Percentiles rank a stretch among this genome's conserved stretches.
Evolutionary conservation across 2,797 vertebrate species (phyloP).

Genomic region (Phyllotis vaccarum): DNA sequence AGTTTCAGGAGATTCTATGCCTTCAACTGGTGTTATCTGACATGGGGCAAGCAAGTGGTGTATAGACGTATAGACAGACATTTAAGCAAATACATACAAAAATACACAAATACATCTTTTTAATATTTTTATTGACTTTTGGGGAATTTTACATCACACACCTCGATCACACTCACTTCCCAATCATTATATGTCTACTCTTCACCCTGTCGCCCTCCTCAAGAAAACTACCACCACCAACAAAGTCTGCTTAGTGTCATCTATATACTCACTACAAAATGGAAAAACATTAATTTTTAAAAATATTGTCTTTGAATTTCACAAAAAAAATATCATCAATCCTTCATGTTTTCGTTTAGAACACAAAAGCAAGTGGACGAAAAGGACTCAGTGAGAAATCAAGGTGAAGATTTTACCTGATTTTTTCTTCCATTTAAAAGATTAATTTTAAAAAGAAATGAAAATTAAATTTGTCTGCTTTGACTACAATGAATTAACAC

Average conservation of each 20-base stretch:
- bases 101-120: neutral
- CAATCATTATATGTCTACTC: neutral
- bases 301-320: conserved; percentile 25
- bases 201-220: neutral
- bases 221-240: neutral
- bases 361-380: conserved; percentile 67
- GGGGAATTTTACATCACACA: neutral
- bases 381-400: neutral
- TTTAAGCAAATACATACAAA: neutral
- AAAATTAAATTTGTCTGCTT: conserved; percentile 62
- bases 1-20: neutral
- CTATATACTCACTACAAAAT: neutral
- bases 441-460: conserved; percentile 67
- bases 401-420: conserved; percentile 32
- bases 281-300: neutral
- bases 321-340: neutral
- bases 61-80: neutral
- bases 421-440: conserved; percentile 43
- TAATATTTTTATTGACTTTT: neutral
- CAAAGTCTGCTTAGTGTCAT: neutral
- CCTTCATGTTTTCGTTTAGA: conserved; percentile 23
- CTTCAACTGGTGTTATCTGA: neutral
- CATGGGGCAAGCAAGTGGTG: neutral
- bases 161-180: neutral
- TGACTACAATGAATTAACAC: conserved; percentile 68